Percentiles rank a stretch among this genome's conserved stretches.
These are phyloP conservation scores for Odocoileus virginianus DNA, from an alignment of 2,113 vertebrate genomes.

Conservation along the genomic window DNA sequence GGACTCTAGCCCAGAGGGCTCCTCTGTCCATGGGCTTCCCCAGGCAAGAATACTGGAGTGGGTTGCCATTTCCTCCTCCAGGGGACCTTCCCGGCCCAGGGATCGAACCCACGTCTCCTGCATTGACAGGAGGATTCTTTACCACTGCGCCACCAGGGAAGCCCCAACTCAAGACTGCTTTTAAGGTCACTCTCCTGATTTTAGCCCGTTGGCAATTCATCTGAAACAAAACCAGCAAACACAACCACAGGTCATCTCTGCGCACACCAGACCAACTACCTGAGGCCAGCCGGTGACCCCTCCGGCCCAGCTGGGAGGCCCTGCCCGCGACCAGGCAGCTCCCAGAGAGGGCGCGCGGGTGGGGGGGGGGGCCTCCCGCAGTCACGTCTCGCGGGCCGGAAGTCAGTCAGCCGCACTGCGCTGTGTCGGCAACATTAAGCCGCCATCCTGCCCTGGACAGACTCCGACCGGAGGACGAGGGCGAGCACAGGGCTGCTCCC, in stretches of 20 bases:
- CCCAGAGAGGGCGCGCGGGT: accelerated
- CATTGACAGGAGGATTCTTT: background rate
- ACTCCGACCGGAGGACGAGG: background rate
- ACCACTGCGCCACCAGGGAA: background rate
- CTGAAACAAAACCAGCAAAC: background rate
- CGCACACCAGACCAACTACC: background rate
- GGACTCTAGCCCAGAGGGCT: background rate
- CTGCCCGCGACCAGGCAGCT: background rate
- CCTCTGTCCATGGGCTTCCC: background rate
- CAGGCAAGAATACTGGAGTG: background rate
- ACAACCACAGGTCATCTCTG: background rate
- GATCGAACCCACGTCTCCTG: background rate
- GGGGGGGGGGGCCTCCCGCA: background rate
- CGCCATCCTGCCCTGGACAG: background rate
- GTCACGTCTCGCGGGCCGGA: accelerated
- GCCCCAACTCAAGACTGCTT: background rate
- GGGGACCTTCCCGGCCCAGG: background rate
- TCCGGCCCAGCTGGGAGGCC: background rate
- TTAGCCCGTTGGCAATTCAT: background rate
- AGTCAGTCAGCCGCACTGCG: background rate
- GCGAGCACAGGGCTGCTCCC: background rate
- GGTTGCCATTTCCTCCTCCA: background rate
- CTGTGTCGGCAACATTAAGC: accelerated
- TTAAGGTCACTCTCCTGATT: background rate
- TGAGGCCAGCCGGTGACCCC: background rate